Base-by-base conservation (phyloP, 1,140 invertebrate genomes). In the Whitmania pigra region DNA sequence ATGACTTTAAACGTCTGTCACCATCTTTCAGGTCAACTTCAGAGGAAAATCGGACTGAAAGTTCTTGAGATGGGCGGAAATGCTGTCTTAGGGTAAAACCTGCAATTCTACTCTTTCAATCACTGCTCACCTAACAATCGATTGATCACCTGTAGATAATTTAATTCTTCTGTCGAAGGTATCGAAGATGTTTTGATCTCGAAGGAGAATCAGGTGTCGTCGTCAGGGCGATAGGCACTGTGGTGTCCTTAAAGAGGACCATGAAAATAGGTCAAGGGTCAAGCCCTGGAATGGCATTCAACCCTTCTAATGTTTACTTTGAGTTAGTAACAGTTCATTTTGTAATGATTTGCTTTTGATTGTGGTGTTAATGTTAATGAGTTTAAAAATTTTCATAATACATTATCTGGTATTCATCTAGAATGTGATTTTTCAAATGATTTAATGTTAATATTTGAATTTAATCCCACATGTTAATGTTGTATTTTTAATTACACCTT, bases 191-290 rank as follows among this genome's bases (percentile, higher is more conserved):
- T 82, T 97, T 97, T 83, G 94, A 98, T 83, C 81, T 98, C 66
- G 94, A 97, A 83, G 94, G 94, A 5, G 94, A 97, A 82, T 94
- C 92, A 40, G 94, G 94, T 0, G 93, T 97, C 71, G 93, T 97
- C 9, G 86, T 87, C 0, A 85, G 94, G 68, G 94, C 93, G 0
- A 91, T 94, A 73, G 93, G 92, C n/a, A 94, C 92, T 27, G 90
- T 90, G 15, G 91, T 81, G 7, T 76, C 75, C 29, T 72, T 82
- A 7, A 49, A 40, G 40, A 36, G 43, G 43, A 17, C 13, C 43
- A 49, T 17, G 11, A 49, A 49, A 49, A 13, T 49, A 17, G 43
- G 43, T 49, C 43, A 11, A 11, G 43, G 43, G 9, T 49, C 43
- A 11, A 49, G 43, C 43, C 43, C 43, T 49, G 43, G 43, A 3